A percentile compares a stretch with the other conserved stretches of the same genome.
Conservation (phyloP, 2,797 vertebrate species). For the Falco columbarius region DNA sequence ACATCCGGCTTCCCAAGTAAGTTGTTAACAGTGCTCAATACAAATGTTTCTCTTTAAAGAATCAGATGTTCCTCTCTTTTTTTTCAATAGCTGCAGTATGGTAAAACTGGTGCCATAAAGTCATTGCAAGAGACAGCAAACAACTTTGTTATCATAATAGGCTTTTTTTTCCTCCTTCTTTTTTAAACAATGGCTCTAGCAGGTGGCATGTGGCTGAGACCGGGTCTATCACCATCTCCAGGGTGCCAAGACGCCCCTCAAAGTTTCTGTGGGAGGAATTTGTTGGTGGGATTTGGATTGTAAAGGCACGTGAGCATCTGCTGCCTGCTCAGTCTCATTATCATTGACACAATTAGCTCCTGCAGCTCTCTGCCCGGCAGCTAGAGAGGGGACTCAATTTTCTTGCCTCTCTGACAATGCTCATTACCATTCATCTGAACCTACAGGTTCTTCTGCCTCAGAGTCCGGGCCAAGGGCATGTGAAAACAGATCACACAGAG, state of each 20-base stretch:
- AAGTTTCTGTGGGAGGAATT: slow-evolving; percentile 83
- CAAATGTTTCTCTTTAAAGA: slow-evolving; percentile 70
- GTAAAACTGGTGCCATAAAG: slow-evolving; percentile 81
- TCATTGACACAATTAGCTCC: slow-evolving; percentile 89
- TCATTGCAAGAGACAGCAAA: slow-evolving; percentile 76
- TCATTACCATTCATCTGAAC: slow-evolving; percentile 74
- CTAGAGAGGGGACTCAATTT: slow-evolving; percentile 68
- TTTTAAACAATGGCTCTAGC: slow-evolving; percentile 88
- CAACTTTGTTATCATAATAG: slow-evolving; percentile 91
- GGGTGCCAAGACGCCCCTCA: slow-evolving; percentile 79
- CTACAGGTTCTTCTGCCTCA: slow-evolving; percentile 37
- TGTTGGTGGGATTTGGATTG: slow-evolving; percentile 85
- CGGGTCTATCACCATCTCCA: slow-evolving; percentile 78
- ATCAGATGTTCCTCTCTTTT: slow-evolving; percentile 71
- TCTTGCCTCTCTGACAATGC: slow-evolving; percentile 70
- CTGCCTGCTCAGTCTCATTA: slow-evolving; percentile 88
- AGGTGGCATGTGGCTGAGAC: slow-evolving; percentile 87
- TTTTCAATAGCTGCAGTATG: slow-evolving; percentile 5
- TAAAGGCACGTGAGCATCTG: slow-evolving; percentile 98
- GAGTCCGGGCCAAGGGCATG: not conserved
- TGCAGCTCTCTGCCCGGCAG: slow-evolving; percentile 77
- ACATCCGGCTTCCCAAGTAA: slow-evolving; percentile 42
- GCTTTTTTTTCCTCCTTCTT: slow-evolving; percentile 33
- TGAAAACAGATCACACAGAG: slow-evolving; percentile 20
- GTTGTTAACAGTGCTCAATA: slow-evolving; percentile 49